These are phyloP conservation scores for Artibeus lituratus DNA, from an alignment of 2,797 vertebrate genomes.

Conservation along the genomic window DNA sequence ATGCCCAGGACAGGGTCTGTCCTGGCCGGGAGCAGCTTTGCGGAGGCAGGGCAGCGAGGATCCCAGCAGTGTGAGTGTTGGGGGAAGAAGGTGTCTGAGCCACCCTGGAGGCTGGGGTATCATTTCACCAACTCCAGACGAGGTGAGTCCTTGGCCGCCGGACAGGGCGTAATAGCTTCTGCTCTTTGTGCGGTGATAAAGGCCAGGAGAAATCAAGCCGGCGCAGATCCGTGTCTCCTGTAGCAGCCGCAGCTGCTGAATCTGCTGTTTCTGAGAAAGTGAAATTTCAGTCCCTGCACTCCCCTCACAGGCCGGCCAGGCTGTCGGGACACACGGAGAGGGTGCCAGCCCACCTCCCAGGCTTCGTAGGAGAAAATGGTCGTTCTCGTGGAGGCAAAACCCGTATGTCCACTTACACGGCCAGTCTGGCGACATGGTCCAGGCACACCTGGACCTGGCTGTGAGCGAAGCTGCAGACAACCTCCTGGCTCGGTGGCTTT, in stretches of 20 bases:
- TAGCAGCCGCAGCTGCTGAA: slow-evolving; percentile 71
- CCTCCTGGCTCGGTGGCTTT: neutral
- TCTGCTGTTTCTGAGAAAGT: slow-evolving; percentile 73
- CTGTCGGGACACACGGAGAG: neutral
- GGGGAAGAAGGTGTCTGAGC: slow-evolving; percentile 21
- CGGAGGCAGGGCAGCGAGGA: neutral
- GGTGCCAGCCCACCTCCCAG: neutral
- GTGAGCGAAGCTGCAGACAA: neutral
- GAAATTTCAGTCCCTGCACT: slow-evolving; percentile 51
- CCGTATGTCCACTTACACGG: fast-evolving
- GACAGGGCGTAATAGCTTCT: slow-evolving; percentile 61
- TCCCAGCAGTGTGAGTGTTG: neutral
- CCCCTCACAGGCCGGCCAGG: neutral
- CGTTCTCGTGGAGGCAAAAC: neutral
- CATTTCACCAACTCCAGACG: slow-evolving; percentile 56
- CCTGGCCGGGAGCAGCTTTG: neutral
- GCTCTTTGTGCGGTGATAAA: slow-evolving; percentile 51
- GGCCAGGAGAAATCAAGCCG: slow-evolving; percentile 59
- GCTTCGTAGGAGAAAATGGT: neutral
- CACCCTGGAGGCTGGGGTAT: slow-evolving; percentile 23
- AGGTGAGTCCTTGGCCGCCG: slow-evolving; percentile 56
- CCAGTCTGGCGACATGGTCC: fast-evolving
- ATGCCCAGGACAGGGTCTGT: neutral
- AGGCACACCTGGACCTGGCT: neutral
- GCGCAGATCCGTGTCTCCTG: slow-evolving; percentile 61